Conservation (phyloP, 1,140 invertebrate species). For the Arion vulgaris region DNA sequence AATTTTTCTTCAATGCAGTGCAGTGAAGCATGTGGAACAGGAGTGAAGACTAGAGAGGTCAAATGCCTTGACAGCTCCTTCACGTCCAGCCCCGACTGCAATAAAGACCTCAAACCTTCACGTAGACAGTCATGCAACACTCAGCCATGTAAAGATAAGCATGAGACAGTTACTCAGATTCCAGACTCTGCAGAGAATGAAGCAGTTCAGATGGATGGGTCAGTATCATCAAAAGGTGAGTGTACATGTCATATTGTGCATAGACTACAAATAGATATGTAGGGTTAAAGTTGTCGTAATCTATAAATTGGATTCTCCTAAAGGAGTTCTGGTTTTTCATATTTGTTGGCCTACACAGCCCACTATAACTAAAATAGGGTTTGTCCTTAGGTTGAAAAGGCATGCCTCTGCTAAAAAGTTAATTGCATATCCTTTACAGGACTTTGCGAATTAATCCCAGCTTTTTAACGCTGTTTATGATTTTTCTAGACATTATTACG, state of each 20-base stretch:
- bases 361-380: no score
- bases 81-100: slow-evolving; percentile 40
- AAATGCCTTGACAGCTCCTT: slow-evolving; percentile 75
- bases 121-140: slow-evolving; percentile 49
- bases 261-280: no score
- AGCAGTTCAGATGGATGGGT: slow-evolving; percentile 12
- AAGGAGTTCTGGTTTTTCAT: no score
- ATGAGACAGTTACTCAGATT: not conserved
- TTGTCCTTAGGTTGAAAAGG: no score
- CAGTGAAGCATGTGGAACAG: slow-evolving; percentile 77
- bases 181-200: not conserved
- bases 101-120: slow-evolving; percentile 28
- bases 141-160: slow-evolving; percentile 41
- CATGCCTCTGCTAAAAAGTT: no score
- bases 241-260: slow-evolving; percentile 36
- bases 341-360: no score
- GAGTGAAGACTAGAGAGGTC: slow-evolving; percentile 76
- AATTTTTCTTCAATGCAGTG: slow-evolving; percentile 76
- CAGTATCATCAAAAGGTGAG: not conserved
- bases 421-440: no score
- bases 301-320: no score
- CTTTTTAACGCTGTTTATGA: no score
- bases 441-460: no score
- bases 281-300: no score
- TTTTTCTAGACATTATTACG: no score